phyloP scores from a whole-genome alignment of 1,140 invertebrate species.

The Trinorchestia longiramus region DNA sequence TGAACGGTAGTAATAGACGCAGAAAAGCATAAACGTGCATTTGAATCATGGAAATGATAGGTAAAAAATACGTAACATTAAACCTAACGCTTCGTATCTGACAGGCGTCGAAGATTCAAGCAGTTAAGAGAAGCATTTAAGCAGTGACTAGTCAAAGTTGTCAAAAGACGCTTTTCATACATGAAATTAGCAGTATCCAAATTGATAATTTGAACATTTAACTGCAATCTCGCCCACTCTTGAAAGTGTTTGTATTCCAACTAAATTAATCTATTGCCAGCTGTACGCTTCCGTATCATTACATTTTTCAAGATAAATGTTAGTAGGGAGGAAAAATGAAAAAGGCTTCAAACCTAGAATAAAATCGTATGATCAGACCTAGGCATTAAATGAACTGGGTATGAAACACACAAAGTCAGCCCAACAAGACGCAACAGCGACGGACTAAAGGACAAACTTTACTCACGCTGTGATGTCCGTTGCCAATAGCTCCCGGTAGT shows the following conservation, averaged over 20 bases:
- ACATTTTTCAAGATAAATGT: too few species aligned
- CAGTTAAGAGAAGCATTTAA: neutral
- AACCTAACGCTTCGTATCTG: too few species aligned
- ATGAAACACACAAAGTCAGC: neutral
- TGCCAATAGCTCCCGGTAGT: constrained; percentile 44
- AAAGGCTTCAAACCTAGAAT: neutral
- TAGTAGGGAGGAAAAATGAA: neutral
- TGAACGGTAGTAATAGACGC: too few species aligned
- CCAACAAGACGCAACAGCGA: neutral
- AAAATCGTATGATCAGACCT: neutral
- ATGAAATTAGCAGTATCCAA: neutral
- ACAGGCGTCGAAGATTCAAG: neutral
- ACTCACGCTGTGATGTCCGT: constrained; percentile 51
- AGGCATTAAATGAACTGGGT: neutral
- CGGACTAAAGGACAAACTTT: neutral
- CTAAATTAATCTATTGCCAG: too few species aligned
- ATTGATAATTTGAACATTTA: neutral
- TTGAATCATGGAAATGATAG: neutral
- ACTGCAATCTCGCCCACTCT: neutral
- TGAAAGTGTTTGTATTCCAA: neutral
- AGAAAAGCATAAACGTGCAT: neutral
- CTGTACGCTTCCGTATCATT: too few species aligned
- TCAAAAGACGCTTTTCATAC: neutral
- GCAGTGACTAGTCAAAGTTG: neutral
- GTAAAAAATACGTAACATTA: too few species aligned